phyloP scores from a whole-genome alignment of 2,888 invertebrate species.

The Andrena marginata region DNA sequence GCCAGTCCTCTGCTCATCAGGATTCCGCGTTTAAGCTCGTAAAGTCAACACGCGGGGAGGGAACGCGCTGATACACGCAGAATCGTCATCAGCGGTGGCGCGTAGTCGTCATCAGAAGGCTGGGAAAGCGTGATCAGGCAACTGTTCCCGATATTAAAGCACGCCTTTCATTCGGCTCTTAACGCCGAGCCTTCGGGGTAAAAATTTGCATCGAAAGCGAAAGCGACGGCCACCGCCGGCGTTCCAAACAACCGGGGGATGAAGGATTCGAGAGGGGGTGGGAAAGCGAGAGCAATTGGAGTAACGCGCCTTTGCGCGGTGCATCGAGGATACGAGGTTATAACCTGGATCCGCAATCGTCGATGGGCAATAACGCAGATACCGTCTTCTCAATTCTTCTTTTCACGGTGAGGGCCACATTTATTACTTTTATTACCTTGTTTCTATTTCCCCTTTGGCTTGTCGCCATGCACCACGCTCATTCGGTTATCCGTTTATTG shows the following conservation, averaged over 20 bases:
- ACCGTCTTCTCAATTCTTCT: neutral
- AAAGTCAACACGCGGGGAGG: constrained; percentile 61
- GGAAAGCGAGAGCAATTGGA: constrained; percentile 56
- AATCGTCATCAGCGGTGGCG: constrained; percentile 50
- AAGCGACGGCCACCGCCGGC: constrained; percentile 52
- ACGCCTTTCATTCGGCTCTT: constrained; percentile 75
- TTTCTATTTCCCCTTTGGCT: neutral
- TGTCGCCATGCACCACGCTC: neutral
- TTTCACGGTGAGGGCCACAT: neutral
- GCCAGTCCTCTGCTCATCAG: constrained; percentile 46
- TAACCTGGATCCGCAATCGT: constrained; percentile 27
- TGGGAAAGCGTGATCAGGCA: constrained; percentile 76
- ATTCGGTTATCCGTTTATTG: constrained; percentile 5
- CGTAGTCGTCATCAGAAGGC: constrained; percentile 43
- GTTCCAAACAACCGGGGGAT: constrained; percentile 12
- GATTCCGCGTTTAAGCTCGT: constrained; percentile 59
- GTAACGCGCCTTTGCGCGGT: constrained; percentile 17
- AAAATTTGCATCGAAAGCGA: constrained; percentile 80
- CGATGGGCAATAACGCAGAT: constrained; percentile 31
- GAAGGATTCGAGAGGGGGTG: constrained; percentile 14
- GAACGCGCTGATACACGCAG: constrained; percentile 59
- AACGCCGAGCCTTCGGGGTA: constrained; percentile 75
- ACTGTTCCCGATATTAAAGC: constrained; percentile 81
- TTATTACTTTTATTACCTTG: constrained; percentile 2
- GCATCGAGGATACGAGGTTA: neutral